A percentile compares a stretch with the other conserved stretches of the same genome.
Evolutionary conservation across 2,113 vertebrate species (phyloP).

Genomic region (Malurus elegans): DNA sequence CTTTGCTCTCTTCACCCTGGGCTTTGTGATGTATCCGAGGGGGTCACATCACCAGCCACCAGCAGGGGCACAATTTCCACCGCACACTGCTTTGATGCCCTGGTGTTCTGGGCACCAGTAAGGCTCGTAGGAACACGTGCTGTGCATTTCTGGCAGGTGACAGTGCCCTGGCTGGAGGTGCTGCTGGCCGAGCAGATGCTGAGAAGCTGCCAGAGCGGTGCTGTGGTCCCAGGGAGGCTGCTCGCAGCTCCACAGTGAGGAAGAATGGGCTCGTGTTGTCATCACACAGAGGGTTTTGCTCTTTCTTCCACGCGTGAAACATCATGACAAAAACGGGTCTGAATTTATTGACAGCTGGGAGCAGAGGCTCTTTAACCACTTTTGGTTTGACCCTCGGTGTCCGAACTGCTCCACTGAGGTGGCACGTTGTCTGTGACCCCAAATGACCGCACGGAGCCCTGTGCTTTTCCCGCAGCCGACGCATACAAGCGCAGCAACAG

Average conservation of each 20-base stretch:
- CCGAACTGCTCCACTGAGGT: neutral
- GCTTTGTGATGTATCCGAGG: neutral
- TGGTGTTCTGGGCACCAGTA: neutral
- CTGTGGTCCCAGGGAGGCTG: accelerated
- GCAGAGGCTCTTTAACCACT: neutral
- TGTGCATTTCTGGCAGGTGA: neutral
- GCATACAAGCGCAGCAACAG: neutral
- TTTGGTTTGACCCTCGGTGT: neutral
- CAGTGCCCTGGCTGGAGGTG: accelerated
- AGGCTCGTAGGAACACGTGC: neutral
- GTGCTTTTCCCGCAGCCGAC: accelerated
- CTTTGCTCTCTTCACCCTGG: neutral
- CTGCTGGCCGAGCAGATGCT: neutral
- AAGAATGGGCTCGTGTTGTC: accelerated
- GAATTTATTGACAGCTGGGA: neutral
- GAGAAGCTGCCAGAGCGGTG: neutral
- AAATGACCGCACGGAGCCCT: accelerated
- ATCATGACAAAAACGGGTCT: accelerated
- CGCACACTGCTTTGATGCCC: neutral
- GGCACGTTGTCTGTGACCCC: neutral
- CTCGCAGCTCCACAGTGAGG: neutral
- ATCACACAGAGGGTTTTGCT: neutral
- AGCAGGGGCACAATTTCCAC: accelerated
- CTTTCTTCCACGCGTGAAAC: accelerated
- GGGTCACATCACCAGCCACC: too few relatives aligned